Base-by-base conservation (phyloP, 1,140 invertebrate species). In the Drosophila burlai region DNA sequence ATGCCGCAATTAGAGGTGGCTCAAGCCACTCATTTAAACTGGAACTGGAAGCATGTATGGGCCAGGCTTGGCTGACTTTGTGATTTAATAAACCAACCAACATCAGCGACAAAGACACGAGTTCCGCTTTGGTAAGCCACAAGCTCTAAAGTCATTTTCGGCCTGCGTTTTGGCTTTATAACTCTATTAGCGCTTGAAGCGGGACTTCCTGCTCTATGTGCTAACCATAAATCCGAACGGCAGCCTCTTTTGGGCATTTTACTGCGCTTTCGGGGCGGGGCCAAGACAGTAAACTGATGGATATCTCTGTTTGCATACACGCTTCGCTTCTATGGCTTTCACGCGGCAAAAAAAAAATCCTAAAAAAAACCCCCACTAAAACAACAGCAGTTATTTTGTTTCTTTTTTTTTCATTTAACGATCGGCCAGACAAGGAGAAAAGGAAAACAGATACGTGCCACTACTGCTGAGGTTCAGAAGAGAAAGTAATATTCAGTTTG, bases 241-340 rank as follows among this genome's bases (percentile, higher is more conserved):
- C 47, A 72, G 72, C 49, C 45, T 66, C 75, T 83, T 57, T 57
- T 57, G 43, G 47, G 13, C 57, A 43, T 54, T 62, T 71, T 57
- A 42, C 54, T 34, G 52, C 43, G 60, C 52, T 61, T 81, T 72
- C 59, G 18, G 38, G 63, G 59, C 29, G 36, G 36, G 63, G 10
- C 46, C 52, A 49, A 66, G 46, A 67, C 43, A 21, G 24, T 26
- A 24, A 49, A 58, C 45, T 57, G 75, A 71, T 80, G 36, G 46
- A 47, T 11, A 77, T 77, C 58, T 76, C 43, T 60, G 40, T 69
- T 43, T 64, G 36, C 49, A 59, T 57, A 61, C 36, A 54, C 15
- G 34, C 29, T 45, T 67, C 72, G 34, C 34, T 45, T 67, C 76
- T 76, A 66, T 73, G 76, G 52, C 67, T 83, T 87, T 83, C 80